phyloP scores from a whole-genome alignment of 2,113 vertebrate species.

The cat (Felis catus) region DNA sequence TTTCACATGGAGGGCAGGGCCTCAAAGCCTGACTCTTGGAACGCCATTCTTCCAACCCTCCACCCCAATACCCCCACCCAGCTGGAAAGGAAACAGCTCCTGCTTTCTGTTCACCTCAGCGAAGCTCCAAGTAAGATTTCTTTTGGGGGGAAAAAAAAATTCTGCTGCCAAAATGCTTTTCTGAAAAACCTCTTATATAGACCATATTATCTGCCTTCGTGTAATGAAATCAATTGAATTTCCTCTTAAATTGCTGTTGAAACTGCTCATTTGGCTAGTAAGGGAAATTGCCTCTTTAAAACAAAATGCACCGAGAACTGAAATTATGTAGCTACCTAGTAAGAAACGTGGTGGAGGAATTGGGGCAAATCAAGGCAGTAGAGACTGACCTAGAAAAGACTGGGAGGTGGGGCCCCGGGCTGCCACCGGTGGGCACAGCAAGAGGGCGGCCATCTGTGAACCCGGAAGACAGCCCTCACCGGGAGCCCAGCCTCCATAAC shows the following conservation, averaged over 20 bases:
- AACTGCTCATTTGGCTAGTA: neutral
- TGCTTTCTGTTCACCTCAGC: neutral
- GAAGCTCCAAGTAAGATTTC: neutral
- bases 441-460: neutral
- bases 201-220: neutral
- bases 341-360: neutral
- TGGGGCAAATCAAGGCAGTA: neutral
- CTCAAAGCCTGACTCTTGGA: neutral
- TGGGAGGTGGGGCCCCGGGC: neutral
- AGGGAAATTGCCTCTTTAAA: neutral
- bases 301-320: neutral
- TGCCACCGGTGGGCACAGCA: too few species aligned
- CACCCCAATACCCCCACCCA: too few species aligned
- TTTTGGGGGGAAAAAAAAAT: neutral
- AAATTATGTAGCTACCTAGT: neutral
- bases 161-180: neutral
- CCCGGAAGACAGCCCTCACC: neutral
- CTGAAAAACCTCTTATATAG: neutral
- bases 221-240: neutral
- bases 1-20: rapidly evolving
- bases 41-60: neutral
- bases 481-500: neutral
- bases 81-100: neutral
- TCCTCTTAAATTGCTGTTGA: conserved; percentile 20
- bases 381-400: neutral